Base-by-base conservation (phyloP, 2,113 vertebrate genomes). In the Zingel zingel region DNA sequence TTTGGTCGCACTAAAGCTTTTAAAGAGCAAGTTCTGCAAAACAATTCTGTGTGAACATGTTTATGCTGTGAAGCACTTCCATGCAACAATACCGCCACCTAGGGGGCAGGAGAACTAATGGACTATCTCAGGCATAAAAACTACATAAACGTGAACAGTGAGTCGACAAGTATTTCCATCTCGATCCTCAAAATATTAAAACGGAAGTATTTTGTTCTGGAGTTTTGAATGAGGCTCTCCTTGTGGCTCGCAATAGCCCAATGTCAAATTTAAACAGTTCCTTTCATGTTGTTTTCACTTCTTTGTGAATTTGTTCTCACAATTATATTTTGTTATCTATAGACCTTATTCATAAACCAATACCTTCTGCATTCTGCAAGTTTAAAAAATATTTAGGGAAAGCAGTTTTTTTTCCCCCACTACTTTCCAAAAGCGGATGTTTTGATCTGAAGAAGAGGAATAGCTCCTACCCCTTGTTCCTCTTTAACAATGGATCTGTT, bases 21-120 rank as follows among this genome's bases (percentile, higher is more conserved):
- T 16, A 19, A 33, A 43, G 21, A 48, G 45, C 19, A 45, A 58
- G 11, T 30, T 50, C 23, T 82, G 33, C 16, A 50, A 8, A 57
- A 47, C 27, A 13, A 1, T 0, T 63, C 11, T 47, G 48, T 64
- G 1, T 12, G n/a, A 51, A 3, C 43, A 13, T 39, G 18, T 43
- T 61, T 3, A 25, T 14, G 10, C 33, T 9, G 12, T 15, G 21
- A 45, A 45, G 36, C 7, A 1, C 7, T 54, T 62, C 4, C 36
- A 11, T 5, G 11, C 3, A 9, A 16, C 50, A 75, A 68, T 66
- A 45, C 61, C 74, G 80, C 1, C 88, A 88, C 8, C 86, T 81
- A 43, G 75, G 53, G 81, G 85, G 6, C 30, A 62, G 8, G 6
- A 54, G 47, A 39, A 63, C 25, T 11, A 74, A 51, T 30, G 0